Evolutionary conservation across 2,113 vertebrate genomes (phyloP), one percentile per base, ranked within the genome.

Genomic region (Carlito syrichta): DNA sequence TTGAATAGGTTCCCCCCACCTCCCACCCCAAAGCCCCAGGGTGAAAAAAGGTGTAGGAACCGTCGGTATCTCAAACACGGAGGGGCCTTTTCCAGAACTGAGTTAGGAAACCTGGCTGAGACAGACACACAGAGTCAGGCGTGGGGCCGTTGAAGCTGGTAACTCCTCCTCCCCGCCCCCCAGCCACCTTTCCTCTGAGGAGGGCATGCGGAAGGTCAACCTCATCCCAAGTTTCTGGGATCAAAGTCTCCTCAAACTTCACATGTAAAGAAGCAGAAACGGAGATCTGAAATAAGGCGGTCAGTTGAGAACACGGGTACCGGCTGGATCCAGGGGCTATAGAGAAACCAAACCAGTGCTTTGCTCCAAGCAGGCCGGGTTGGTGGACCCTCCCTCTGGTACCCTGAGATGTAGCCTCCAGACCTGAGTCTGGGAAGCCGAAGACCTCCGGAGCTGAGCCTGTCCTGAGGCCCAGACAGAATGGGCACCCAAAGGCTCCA

Each of bases 61-160:
- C 0, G 0, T n/a, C 3, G 0, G 0, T 20, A 77, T 86, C 66
- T 79, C 50, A 58, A 79, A 69, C 0, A 6, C 1, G 19, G 48
- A 38, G 35, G 76, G 2, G 30, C 58, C 93, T 79, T 54, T 60
- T n/a, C 27, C 73, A 19, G 52, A 50, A 74, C 35, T 0, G 0
- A n/a, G 50, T 69, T 30, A n/a, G 71, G 81, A 74, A 52, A 35
- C 11, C 84, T 19, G 66, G 27, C 3, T 1, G 19, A 74, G n/a
- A 43, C 50, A 40, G 54, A 54, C 73, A 40, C 84, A 0, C 0
- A 0, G 14, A 87, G 38, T 82, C 63, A 30, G 45, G 12, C 0
- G 9, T 48, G 19, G 4, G 30, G 78, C 23, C 85, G 25, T 58
- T 71, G 58, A 77, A 83, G 22, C 4, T 2, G 4, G 8, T 60